Percentiles rank a stretch among this genome's conserved stretches.
phyloP scores from a whole-genome alignment of 2,797 vertebrate genomes.

The Acestrorhynchus altus region DNA sequence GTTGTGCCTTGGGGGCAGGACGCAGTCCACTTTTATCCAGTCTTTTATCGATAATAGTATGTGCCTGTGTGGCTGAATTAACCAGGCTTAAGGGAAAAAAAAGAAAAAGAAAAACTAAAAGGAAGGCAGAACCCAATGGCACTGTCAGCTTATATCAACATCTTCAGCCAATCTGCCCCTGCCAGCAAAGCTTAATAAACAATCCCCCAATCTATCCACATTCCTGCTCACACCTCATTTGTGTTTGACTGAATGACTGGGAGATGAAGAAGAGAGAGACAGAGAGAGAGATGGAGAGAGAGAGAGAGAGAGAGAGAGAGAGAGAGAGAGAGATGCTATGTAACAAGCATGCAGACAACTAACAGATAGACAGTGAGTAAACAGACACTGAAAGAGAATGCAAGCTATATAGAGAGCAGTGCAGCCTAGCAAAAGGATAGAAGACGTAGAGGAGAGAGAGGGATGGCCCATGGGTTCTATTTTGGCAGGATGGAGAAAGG shows the following conservation, averaged over 20 bases:
- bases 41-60: background rate
- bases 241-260: slow-evolving; percentile 6
- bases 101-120: background rate
- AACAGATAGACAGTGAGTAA: slow-evolving; percentile 7
- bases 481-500: slow-evolving; percentile 50
- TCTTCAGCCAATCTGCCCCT: slow-evolving; percentile 21
- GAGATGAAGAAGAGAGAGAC: background rate
- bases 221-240: slow-evolving; percentile 12
- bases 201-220: background rate
- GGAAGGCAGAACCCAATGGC: background rate
- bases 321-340: slow-evolving; percentile 18
- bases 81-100: background rate
- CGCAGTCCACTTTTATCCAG: background rate
- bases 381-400: slow-evolving; percentile 4
- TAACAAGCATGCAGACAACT: slow-evolving; percentile 5
- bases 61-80: background rate
- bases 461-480: slow-evolving; percentile 41
- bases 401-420: slow-evolving; percentile 24
- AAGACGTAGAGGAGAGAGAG: slow-evolving; percentile 17
- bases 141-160: slow-evolving; percentile 26
- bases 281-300: slow-evolving; percentile 18
- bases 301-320: slow-evolving; percentile 25
- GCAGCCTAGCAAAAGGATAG: background rate
- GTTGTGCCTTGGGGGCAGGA: background rate
- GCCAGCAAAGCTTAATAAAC: slow-evolving; percentile 14